Conservation (phyloP, 1,140 invertebrate species). For the Heliconius melpomene region DNA sequence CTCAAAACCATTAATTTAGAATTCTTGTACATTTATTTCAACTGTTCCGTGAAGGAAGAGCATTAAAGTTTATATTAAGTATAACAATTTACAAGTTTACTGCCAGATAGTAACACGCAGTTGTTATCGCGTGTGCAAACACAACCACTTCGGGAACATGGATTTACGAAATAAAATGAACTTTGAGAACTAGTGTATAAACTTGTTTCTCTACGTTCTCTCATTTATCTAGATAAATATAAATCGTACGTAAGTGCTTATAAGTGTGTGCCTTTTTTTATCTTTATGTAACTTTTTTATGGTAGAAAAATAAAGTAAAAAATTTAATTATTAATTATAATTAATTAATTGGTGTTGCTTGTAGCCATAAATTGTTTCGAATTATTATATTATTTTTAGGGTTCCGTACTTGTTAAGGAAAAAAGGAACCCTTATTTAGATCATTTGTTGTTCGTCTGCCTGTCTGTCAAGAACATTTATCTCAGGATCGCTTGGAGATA, state of each 20-base stretch:
- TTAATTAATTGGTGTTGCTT: too few species aligned
- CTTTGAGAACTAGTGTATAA: neutral
- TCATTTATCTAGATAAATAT: neutral
- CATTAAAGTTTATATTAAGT: constrained; percentile 47
- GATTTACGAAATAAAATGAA: constrained; percentile 33
- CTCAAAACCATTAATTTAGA: constrained; percentile 16
- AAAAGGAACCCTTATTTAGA: too few species aligned
- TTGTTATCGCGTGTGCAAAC: constrained; percentile 41
- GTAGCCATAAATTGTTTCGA: too few species aligned
- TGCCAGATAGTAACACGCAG: constrained; percentile 37
- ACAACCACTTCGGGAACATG: constrained; percentile 38
- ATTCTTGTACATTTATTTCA: constrained; percentile 38
- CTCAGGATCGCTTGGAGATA: too few species aligned
- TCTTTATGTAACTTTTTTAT: neutral
- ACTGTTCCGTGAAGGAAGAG: constrained; percentile 41
- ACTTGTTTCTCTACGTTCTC: neutral
- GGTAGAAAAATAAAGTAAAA: too few species aligned
- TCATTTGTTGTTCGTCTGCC: too few species aligned
- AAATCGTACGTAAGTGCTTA: too few species aligned
- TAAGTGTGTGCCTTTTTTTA: neutral
- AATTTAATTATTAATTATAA: too few species aligned
- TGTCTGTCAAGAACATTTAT: too few species aligned
- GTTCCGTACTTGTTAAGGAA: too few species aligned
- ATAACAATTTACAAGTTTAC: constrained; percentile 47
- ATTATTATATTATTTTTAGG: too few species aligned